Conservation (phyloP, 2,888 invertebrate species). For the Strigamia transsilvanica region DNA sequence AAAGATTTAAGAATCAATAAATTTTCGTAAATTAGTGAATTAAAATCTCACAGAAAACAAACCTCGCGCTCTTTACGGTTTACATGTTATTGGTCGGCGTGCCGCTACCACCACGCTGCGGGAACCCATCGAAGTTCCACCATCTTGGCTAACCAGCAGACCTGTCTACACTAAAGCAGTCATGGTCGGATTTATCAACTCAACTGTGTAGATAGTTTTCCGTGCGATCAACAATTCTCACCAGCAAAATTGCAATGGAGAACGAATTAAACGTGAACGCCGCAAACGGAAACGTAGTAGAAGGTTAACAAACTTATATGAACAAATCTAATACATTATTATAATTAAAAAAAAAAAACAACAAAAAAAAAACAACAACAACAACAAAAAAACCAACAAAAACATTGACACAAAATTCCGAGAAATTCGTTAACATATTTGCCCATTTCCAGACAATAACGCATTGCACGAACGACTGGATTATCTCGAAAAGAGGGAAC, state of each 20-base stretch:
- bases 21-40: too few relatives aligned
- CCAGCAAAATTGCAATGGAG: neutral
- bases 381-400: neutral
- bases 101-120: too few relatives aligned
- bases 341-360: too few relatives aligned
- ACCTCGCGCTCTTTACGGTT: too few relatives aligned
- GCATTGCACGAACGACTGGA: slow-evolving; percentile 47
- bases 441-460: neutral
- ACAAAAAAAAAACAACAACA: neutral
- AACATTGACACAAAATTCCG: neutral
- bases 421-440: slow-evolving; percentile 15
- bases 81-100: too few relatives aligned
- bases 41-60: too few relatives aligned
- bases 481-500: slow-evolving; percentile 51
- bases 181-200: neutral
- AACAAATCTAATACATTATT: neutral
- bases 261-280: slow-evolving; percentile 45
- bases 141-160: too few relatives aligned
- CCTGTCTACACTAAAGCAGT: too few relatives aligned
- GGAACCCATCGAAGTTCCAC: too few relatives aligned
- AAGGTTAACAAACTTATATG: neutral
- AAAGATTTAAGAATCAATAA: too few relatives aligned
- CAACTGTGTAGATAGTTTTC: neutral
- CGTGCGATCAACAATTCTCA: too few relatives aligned
- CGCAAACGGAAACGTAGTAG: slow-evolving; percentile 35